A percentile compares a stretch with the other conserved stretches of the same genome.
phyloP scores from a whole-genome alignment of 2,797 vertebrate species.

The Antennarius maculatus region DNA sequence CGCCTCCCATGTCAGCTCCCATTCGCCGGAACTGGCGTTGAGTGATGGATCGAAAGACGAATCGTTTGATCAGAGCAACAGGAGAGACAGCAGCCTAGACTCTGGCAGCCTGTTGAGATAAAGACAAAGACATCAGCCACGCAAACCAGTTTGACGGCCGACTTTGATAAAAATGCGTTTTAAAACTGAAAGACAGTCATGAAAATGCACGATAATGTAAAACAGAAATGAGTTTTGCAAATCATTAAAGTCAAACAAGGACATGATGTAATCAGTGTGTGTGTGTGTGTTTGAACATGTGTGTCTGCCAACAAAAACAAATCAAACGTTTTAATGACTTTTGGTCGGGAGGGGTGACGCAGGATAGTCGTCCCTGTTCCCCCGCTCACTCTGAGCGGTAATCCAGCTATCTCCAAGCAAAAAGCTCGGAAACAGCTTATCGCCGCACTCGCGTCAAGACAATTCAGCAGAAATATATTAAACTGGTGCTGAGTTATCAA shows the following conservation, averaged over 20 bases:
- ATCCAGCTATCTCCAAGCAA: conserved; percentile 56
- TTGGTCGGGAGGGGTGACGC: conserved; percentile 40
- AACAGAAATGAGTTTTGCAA: conserved; percentile 51
- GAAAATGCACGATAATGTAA: conserved; percentile 33
- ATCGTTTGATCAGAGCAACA: conserved; percentile 48
- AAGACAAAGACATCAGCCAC: conserved; percentile 58
- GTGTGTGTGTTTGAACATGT: conserved; percentile 16
- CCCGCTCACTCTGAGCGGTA: conserved; percentile 48
- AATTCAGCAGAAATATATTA: conserved; percentile 74
- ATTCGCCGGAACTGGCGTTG: conserved; percentile 29
- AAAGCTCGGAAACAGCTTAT: conserved; percentile 68
- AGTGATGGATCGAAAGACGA: conserved; percentile 42
- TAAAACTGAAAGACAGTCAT: conserved; percentile 38
- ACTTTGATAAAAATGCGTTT: too few species aligned
- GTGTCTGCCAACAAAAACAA: conserved; percentile 60
- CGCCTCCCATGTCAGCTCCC: conserved; percentile 57
- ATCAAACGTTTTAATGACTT: conserved; percentile 65
- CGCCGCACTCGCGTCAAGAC: conserved; percentile 63
- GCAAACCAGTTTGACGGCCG: too few species aligned
- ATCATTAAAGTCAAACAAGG: conserved; percentile 48
- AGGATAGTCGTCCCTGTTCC: conserved; percentile 47
- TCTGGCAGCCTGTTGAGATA: conserved; percentile 57
- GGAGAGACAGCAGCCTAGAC: conserved; percentile 28
- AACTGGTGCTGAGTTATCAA: conserved; percentile 69
- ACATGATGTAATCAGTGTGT: conserved; percentile 45